Evolutionary conservation across 53 echinoderm and acorn worm species (phyloP).

Genomic region (Luidia sarsii): DNA sequence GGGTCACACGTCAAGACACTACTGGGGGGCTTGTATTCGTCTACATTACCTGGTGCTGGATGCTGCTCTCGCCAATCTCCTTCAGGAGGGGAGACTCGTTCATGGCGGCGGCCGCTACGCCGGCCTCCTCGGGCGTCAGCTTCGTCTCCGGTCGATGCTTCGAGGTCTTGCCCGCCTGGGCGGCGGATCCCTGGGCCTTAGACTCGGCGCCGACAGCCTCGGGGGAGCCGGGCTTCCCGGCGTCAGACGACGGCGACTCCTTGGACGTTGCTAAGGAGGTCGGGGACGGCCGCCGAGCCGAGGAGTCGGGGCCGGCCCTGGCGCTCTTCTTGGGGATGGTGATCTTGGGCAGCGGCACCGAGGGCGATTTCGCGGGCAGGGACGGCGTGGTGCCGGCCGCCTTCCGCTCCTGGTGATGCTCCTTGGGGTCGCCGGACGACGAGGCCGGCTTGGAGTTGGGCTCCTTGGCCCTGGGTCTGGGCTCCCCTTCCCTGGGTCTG

Average conservation of each 20-base stretch:
- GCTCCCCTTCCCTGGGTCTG: no score
- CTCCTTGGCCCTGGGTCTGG: no score
- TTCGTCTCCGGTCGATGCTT: background rate
- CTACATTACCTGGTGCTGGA: constrained; percentile 34
- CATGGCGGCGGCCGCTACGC: constrained; percentile 25
- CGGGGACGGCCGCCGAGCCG: background rate
- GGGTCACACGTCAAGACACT: no score
- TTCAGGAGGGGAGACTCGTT: constrained; percentile 20
- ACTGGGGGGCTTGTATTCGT: no score
- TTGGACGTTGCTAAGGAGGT: background rate
- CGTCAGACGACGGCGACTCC: background rate
- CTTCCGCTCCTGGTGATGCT: no score
- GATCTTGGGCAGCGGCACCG: background rate
- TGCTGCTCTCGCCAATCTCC: constrained; percentile 38
- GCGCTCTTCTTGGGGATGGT: background rate
- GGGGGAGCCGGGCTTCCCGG: background rate
- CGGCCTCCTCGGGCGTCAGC: constrained; percentile 20
- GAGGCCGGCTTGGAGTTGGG: no score
- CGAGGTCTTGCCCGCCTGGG: background rate
- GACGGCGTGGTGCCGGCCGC: background rate
- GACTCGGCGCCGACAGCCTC: background rate
- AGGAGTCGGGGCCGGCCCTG: background rate
- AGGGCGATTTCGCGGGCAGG: background rate
- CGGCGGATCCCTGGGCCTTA: no score
- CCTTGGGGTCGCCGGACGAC: background rate